These are phyloP conservation scores for Petrosia ficiformis DNA, from an alignment of 37 sponge, comb jelly and placozoan genomes.

Conservation along the genomic window DNA sequence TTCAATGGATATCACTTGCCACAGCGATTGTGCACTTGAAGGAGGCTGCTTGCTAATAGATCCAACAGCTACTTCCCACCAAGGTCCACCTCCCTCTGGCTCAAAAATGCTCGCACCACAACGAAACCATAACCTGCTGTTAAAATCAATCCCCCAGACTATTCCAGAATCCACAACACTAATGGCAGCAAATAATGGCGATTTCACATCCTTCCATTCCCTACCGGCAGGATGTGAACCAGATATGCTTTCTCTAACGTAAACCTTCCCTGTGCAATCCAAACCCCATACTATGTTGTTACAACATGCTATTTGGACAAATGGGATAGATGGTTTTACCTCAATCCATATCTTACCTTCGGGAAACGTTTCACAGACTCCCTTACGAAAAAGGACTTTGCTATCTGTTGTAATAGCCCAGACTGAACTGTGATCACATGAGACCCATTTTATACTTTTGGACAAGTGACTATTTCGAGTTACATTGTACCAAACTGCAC, in stretches of 20 bases:
- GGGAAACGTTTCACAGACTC: constrained; percentile 25
- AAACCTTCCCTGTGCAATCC: constrained; percentile 13
- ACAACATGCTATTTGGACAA: constrained; percentile 32
- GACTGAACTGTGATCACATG: constrained; percentile 37
- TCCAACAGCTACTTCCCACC: constrained; percentile 70
- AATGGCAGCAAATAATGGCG: constrained; percentile 26
- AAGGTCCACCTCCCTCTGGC: constrained; percentile 55
- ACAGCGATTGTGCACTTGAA: constrained; percentile 14
- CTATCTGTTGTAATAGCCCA: constrained; percentile 59
- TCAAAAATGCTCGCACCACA: constrained; percentile 27
- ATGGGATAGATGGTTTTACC: constrained; percentile 8
- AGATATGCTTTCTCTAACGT: constrained; percentile 42
- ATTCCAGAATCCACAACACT: constrained; percentile 36
- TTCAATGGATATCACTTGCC: constrained; percentile 33
- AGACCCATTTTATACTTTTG: constrained; percentile 31
- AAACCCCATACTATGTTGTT: constrained; percentile 46
- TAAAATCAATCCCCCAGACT: constrained; percentile 60
- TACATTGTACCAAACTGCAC: constrained; percentile 43
- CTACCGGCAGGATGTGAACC: constrained; percentile 19
- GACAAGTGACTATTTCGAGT: constrained; percentile 10
- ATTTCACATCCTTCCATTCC: constrained; percentile 44
- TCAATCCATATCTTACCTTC: constrained; percentile 62
- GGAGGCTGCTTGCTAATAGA: constrained; percentile 21
- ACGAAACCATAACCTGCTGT: constrained; percentile 60
- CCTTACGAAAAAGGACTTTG: constrained; percentile 51